Percentiles rank a stretch among this genome's conserved stretches.
Conservation (phyloP, 2,113 vertebrate species). For the Siniperca chuatsi region DNA sequence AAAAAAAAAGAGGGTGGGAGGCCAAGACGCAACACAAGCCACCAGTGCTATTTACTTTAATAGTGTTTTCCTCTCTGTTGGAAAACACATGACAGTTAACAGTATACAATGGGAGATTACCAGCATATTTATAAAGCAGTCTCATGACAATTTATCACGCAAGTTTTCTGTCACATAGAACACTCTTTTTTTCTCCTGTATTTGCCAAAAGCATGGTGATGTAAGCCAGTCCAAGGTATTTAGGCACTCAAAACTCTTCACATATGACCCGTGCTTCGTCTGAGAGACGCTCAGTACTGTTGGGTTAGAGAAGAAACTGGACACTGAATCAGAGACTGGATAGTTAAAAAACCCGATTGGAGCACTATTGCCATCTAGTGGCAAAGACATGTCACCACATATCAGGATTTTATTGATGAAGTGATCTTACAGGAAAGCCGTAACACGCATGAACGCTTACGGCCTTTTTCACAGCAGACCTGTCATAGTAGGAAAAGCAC, state of each 20-base stretch:
- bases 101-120: constrained; percentile 24
- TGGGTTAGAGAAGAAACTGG: neutral
- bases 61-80: constrained; percentile 40
- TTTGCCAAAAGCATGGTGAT: neutral
- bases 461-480: neutral
- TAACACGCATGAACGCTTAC: neutral
- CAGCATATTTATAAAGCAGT: neutral
- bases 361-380: constrained; percentile 61
- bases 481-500: neutral
- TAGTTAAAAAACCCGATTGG: neutral
- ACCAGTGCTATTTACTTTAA: constrained; percentile 61
- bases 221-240: neutral
- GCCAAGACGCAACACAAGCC: constrained; percentile 66
- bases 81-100: constrained; percentile 43
- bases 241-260: neutral
- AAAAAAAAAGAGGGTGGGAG: constrained; percentile 23
- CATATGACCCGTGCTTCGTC: neutral
- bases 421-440: neutral
- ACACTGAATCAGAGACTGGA: rapidly evolving
- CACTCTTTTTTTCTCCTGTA: neutral
- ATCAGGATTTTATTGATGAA: too few relatives aligned
- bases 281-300: neutral
- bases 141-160: constrained; percentile 9
- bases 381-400: neutral
- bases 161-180: constrained; percentile 2